Percentiles rank a stretch among this genome's conserved stretches.
These are phyloP conservation scores for Triops cancriformis DNA, from an alignment of 1,140 invertebrate species.

Conservation along the genomic window DNA sequence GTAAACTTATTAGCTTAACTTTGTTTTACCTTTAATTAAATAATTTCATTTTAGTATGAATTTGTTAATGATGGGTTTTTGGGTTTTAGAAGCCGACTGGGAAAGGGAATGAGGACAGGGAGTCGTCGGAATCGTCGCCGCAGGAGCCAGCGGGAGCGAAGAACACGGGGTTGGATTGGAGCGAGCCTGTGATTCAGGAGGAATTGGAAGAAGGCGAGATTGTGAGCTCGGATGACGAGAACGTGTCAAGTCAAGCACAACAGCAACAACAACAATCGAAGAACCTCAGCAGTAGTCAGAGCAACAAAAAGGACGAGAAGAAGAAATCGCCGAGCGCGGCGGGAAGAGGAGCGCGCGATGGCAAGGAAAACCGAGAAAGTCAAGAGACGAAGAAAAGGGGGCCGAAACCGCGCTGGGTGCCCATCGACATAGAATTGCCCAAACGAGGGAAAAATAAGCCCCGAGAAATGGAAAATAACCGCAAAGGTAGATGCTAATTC, in stretches of 20 bases:
- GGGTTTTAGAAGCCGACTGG: not conserved
- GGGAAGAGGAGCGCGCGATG: slow-evolving; percentile 31
- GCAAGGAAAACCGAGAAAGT: slow-evolving; percentile 32
- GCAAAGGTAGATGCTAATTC: not conserved
- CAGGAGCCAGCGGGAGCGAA: not conserved
- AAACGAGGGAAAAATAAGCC: not conserved
- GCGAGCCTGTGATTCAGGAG: slow-evolving; percentile 20
- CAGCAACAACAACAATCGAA: not conserved
- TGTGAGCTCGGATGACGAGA: slow-evolving; percentile 24
- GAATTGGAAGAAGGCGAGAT: slow-evolving; percentile 25
- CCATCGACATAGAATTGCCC: slow-evolving; percentile 56
- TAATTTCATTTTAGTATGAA: too few species aligned
- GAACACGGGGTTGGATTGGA: not conserved
- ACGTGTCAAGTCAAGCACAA: not conserved
- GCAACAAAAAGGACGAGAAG: slow-evolving; percentile 29
- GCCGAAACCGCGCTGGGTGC: slow-evolving; percentile 66
- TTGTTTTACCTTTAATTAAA: too few species aligned
- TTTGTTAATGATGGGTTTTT: too few species aligned
- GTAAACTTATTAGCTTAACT: too few species aligned
- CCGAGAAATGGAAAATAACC: not conserved
- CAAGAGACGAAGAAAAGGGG: slow-evolving; percentile 46
- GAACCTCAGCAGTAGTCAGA: not conserved
- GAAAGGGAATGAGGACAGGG: not conserved
- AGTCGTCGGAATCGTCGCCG: not conserved
- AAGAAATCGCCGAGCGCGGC: slow-evolving; percentile 25